Percentiles rank a stretch among this genome's conserved stretches.
phyloP scores from a whole-genome alignment of 2,113 vertebrate genomes.

The Strigops habroptila region DNA sequence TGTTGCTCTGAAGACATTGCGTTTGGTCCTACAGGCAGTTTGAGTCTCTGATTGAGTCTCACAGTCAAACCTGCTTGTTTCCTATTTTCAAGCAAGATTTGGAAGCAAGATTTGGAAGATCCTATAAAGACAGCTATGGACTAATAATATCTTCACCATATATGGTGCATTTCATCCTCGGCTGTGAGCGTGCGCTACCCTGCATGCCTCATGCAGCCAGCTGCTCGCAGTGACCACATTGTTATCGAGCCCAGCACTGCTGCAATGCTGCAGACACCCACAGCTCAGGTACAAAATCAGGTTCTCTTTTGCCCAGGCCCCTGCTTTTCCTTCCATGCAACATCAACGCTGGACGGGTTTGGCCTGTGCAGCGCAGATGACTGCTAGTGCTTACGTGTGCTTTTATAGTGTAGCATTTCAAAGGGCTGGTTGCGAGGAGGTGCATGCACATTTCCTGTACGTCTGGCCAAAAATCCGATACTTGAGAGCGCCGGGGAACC shows the following conservation, averaged over 20 bases:
- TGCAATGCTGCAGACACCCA: not conserved
- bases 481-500: not conserved
- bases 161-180: slow-evolving; percentile 1
- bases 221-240: rapidly evolving
- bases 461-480: slow-evolving; percentile 40
- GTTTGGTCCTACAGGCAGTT: not conserved
- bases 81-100: slow-evolving; percentile 4
- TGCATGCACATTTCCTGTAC: slow-evolving; percentile 22
- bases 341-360: not conserved
- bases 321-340: not conserved
- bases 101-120: slow-evolving; percentile 2
- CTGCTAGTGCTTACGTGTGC: not conserved
- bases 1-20: not conserved
- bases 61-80: not conserved
- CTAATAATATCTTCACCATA: slow-evolving; percentile 47
- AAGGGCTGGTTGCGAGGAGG: slow-evolving; percentile 28
- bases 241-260: rapidly evolving
- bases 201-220: not conserved
- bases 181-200: not conserved
- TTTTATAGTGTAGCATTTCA: slow-evolving; percentile 29
- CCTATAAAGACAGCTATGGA: not conserved
- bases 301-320: not conserved
- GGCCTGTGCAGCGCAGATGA: not conserved
- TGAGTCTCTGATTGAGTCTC: not conserved
- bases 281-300: not conserved